Evolutionary conservation across 2,797 vertebrate species (phyloP).

Genomic region (Philypnodon macrostomus): DNA sequence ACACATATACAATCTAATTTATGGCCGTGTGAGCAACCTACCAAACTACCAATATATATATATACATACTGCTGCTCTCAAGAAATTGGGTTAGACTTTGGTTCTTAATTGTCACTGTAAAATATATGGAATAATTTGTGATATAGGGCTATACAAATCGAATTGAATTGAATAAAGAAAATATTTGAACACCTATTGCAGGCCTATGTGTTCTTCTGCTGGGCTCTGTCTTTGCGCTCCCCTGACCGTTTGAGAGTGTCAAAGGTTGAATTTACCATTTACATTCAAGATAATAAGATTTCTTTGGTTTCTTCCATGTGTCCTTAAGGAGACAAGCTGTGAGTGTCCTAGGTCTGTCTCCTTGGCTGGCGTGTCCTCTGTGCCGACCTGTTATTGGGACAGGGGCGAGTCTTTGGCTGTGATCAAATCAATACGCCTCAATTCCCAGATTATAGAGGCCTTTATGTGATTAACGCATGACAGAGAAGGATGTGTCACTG

Average conservation of each 20-base stretch:
- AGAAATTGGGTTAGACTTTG: no score
- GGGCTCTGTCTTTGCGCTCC: no score
- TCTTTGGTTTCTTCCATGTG: conserved; percentile 11
- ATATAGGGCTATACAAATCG: no score
- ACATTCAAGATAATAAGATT: conserved; percentile 52
- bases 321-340: conserved; percentile 1
- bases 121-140: no score
- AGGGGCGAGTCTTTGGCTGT: conserved; percentile 27
- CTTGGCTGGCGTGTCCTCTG: conserved; percentile 29
- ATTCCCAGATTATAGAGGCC: conserved; percentile 43
- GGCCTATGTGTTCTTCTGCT: no score
- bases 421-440: conserved; percentile 50
- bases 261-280: conserved; percentile 54
- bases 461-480: conserved; percentile 47
- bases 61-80: no score
- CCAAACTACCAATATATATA: no score
- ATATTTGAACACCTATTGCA: no score
- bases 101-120: no score
- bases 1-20: no score
- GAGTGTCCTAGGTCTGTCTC: conserved; percentile 21
- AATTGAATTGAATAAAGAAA: no score
- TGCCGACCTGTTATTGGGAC: conserved; percentile 27
- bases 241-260: background rate
- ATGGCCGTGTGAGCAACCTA: no score
- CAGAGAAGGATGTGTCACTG: conserved; percentile 7